These are phyloP conservation scores for Protonibea diacanthus DNA, from an alignment of 2,797 vertebrate genomes.

Conservation along the genomic window DNA sequence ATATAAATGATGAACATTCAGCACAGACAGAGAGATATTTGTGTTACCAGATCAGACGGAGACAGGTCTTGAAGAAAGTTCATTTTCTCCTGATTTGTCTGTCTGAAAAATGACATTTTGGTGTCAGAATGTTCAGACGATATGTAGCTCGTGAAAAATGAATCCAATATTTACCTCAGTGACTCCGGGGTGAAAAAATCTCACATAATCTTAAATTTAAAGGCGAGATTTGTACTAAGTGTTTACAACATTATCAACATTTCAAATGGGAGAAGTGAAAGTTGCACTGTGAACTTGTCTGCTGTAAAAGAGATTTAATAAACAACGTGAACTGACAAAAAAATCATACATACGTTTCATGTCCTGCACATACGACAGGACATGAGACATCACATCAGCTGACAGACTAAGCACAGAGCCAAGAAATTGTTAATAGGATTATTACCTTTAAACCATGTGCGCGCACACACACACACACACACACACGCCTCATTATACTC, in stretches of 20 bases:
- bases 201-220: too few relatives aligned
- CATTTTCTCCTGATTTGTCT: too few relatives aligned
- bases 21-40: too few relatives aligned
- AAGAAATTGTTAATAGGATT: slow-evolving; percentile 71
- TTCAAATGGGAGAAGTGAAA: background rate
- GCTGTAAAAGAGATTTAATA: background rate
- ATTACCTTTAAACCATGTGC: slow-evolving; percentile 41
- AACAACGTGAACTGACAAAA: background rate
- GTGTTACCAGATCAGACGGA: too few relatives aligned
- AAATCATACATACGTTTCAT: background rate
- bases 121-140: too few relatives aligned
- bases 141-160: too few relatives aligned
- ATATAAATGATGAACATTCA: too few relatives aligned
- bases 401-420: slow-evolving; percentile 41
- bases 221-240: background rate
- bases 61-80: too few relatives aligned
- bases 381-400: slow-evolving; percentile 30
- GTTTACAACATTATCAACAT: background rate
- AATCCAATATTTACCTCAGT: too few relatives aligned
- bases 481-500: slow-evolving; percentile 29
- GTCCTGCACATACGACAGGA: background rate
- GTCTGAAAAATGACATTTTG: too few relatives aligned
- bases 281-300: background rate
- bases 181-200: too few relatives aligned
- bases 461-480: slow-evolving; percentile 9